These are phyloP conservation scores for Dipodomys ordii DNA, from an alignment of 2,113 vertebrate genomes.

Conservation along the genomic window DNA sequence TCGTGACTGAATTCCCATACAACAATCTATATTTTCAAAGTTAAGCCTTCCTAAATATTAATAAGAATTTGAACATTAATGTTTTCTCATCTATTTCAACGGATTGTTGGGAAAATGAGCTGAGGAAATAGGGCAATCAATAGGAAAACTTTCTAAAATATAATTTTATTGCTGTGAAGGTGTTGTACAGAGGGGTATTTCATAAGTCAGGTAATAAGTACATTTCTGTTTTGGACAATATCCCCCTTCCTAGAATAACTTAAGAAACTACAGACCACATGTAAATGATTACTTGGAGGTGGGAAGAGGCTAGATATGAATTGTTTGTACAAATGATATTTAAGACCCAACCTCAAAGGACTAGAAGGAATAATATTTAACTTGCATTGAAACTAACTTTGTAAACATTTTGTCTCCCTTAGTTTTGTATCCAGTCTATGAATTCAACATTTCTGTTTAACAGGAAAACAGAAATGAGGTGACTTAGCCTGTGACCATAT, in stretches of 20 bases:
- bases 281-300: neutral
- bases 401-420: neutral
- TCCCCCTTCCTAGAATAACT: no score
- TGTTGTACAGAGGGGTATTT: no score
- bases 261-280: neutral
- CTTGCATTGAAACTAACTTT: neutral
- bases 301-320: neutral
- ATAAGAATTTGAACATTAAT: neutral
- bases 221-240: no score
- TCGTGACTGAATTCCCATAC: no score
- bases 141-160: neutral
- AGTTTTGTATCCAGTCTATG: neutral
- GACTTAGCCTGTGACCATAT: neutral
- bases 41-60: slow-evolving; percentile 20
- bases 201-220: no score
- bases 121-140: neutral
- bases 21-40: neutral
- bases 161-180: no score
- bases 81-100: neutral
- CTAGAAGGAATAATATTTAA: neutral
- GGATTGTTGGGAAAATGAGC: neutral
- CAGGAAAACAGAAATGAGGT: neutral
- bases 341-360: neutral
- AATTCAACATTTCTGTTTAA: neutral
- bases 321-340: neutral